Evolutionary conservation across 2,113 vertebrate genomes (phyloP).

Genomic region (Sceloporus tristichus): DNA sequence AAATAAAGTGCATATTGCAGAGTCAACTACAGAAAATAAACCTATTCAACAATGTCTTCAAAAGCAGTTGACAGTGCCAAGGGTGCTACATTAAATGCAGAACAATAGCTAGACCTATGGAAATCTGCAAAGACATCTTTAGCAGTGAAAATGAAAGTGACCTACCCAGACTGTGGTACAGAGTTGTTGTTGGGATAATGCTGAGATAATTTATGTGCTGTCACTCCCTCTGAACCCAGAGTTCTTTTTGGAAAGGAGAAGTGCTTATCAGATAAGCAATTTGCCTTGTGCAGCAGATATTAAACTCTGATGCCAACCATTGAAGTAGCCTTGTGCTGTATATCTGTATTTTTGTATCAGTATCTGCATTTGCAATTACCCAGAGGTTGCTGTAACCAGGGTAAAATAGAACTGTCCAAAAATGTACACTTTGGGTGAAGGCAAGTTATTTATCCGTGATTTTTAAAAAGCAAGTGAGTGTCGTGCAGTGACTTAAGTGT

Average conservation of each 20-base stretch:
- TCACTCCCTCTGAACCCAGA: neutral
- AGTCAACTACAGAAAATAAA: neutral
- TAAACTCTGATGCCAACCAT: neutral
- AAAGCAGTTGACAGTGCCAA: neutral
- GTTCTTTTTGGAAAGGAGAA: neutral
- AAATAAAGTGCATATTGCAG: neutral
- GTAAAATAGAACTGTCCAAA: neutral
- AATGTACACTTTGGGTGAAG: neutral
- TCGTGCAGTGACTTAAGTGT: too few species aligned
- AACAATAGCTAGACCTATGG: neutral
- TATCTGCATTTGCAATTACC: neutral
- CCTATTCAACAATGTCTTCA: neutral
- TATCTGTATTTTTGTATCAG: neutral
- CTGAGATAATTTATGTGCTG: neutral
- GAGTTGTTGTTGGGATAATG: neutral
- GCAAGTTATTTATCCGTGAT: neutral
- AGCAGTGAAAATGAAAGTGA: neutral
- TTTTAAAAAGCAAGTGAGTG: too few species aligned
- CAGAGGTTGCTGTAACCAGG: neutral
- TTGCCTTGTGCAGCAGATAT: conserved; percentile 1
- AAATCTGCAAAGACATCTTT: neutral
- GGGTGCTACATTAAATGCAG: neutral
- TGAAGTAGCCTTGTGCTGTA: neutral
- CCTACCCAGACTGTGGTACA: neutral
- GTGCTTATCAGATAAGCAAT: neutral